phyloP scores from a whole-genome alignment of 2,888 invertebrate species.

The Agrotis exclamationis region DNA sequence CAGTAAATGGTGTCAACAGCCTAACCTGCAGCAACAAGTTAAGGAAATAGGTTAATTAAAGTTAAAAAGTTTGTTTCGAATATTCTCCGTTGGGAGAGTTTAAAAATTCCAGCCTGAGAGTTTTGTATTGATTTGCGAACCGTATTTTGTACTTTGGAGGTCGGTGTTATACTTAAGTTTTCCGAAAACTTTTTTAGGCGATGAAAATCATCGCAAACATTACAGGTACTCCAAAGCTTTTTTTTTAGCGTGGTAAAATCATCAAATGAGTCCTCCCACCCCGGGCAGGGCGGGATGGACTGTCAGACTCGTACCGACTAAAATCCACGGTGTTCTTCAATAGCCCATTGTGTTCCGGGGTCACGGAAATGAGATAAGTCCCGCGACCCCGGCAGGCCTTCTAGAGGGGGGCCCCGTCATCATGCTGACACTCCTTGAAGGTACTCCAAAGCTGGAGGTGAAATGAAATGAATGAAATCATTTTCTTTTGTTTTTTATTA shows the following conservation, averaged over 20 bases:
- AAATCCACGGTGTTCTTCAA: too few species aligned
- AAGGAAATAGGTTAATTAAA: conserved; percentile 53
- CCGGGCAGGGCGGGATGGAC: too few species aligned
- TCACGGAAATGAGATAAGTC: too few species aligned
- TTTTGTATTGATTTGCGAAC: conserved; percentile 24
- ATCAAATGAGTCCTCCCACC: too few species aligned
- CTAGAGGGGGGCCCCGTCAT: too few species aligned
- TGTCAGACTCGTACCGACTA: too few species aligned
- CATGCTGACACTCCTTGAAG: too few species aligned
- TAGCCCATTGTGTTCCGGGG: too few species aligned
- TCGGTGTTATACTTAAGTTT: conserved; percentile 20
- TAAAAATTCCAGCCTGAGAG: conserved; percentile 9
- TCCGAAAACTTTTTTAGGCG: not conserved
- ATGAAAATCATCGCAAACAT: not conserved
- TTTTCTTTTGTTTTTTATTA: too few species aligned
- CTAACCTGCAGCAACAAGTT: conserved; percentile 45
- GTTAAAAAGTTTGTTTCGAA: conserved; percentile 36
- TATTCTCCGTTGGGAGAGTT: conserved; percentile 31
- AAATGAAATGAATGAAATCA: too few species aligned
- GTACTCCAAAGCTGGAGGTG: not conserved
- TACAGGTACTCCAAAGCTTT: not conserved
- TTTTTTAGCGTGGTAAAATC: too few species aligned
- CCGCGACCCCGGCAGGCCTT: too few species aligned
- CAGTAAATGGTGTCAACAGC: conserved; percentile 41
- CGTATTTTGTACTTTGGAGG: conserved; percentile 27